Percentiles rank a stretch among this genome's conserved stretches.
Conservation (phyloP, 2,888 invertebrate genomes). For the Netelia inedita region DNA sequence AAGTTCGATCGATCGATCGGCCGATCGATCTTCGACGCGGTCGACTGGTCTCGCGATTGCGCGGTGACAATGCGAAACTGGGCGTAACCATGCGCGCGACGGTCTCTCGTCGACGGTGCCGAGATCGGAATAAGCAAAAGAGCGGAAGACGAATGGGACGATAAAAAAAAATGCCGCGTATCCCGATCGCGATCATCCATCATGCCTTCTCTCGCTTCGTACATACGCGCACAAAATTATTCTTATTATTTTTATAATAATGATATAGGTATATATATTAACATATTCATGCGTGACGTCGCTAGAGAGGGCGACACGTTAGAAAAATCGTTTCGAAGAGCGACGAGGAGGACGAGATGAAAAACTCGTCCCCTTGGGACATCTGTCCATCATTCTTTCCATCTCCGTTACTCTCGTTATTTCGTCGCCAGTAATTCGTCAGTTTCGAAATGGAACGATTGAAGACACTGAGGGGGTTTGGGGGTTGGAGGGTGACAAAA, state of each 20-base stretch:
- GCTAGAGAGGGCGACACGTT: slow-evolving; percentile 38
- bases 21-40: slow-evolving; percentile 26
- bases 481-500: background rate
- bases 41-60: slow-evolving; percentile 39
- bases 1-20: slow-evolving; percentile 46
- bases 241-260: too few species aligned
- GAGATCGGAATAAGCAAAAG: slow-evolving; percentile 33
- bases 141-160: slow-evolving; percentile 32
- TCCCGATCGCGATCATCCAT: slow-evolving; percentile 69
- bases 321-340: background rate
- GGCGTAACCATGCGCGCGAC: slow-evolving; percentile 47
- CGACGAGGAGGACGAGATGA: slow-evolving; percentile 6
- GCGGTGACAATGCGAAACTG: slow-evolving; percentile 55
- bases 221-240: background rate
- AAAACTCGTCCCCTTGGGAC: slow-evolving; percentile 60
- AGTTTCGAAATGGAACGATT: background rate
- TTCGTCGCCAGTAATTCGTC: background rate
- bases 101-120: background rate
- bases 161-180: slow-evolving; percentile 27
- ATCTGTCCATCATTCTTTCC: slow-evolving; percentile 72
- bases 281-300: slow-evolving; percentile 78
- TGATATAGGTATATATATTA: slow-evolving; percentile 67
- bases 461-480: background rate
- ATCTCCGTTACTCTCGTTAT: background rate
- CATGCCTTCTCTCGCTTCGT: slow-evolving; percentile 62